phyloP scores from a whole-genome alignment of 2,888 invertebrate genomes.

The Spicauda simplicius region DNA sequence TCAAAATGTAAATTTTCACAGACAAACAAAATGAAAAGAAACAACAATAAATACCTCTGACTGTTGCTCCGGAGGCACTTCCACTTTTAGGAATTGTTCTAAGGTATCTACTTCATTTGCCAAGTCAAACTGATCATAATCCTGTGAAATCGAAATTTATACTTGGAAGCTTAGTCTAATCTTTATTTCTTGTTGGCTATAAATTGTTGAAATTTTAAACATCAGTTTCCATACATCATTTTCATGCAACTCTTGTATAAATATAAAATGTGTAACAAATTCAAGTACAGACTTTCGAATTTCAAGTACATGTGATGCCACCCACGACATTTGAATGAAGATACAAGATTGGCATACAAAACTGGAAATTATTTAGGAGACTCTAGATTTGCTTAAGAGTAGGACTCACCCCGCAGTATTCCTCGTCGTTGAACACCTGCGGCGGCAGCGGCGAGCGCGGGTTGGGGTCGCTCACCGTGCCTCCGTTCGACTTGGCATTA shows the following conservation, averaged over 20 bases:
- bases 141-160: constrained; percentile 81
- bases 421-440: constrained; percentile 96
- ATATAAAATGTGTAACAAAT: background rate
- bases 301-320: background rate
- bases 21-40: background rate
- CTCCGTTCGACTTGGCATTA: constrained; percentile 91
- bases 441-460: constrained; percentile 94
- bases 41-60: constrained; percentile 45
- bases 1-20: too few species aligned
- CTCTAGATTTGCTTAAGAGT: background rate
- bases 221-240: too few species aligned
- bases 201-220: too few species aligned
- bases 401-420: constrained; percentile 94
- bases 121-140: constrained; percentile 96
- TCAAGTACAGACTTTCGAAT: background rate
- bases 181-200: too few species aligned
- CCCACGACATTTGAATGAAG: background rate
- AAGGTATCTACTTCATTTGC: constrained; percentile 96
- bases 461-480: constrained; percentile 89
- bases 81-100: constrained; percentile 93
- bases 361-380: background rate
- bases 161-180: background rate
- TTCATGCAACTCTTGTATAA: too few species aligned
- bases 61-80: constrained; percentile 80
- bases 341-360: background rate